These are phyloP conservation scores for Myotis lucifugus DNA, from an alignment of 2,113 vertebrate genomes.

Conservation along the genomic window DNA sequence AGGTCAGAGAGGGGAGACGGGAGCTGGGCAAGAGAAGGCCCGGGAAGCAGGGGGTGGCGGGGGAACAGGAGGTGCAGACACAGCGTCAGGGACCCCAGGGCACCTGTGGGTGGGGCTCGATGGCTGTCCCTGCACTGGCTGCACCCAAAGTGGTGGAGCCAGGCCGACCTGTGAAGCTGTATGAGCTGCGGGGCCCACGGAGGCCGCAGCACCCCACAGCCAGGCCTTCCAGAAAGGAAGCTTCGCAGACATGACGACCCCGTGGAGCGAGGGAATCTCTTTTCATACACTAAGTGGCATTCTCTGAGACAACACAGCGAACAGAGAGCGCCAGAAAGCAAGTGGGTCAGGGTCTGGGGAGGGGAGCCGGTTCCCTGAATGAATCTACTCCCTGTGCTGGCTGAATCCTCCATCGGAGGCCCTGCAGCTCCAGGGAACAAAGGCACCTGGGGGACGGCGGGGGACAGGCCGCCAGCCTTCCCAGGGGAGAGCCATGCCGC, in stretches of 20 bases:
- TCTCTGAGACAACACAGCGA: not conserved
- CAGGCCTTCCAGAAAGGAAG: slow-evolving; percentile 39
- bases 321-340: not conserved
- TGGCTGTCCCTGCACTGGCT: not conserved
- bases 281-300: slow-evolving; percentile 24
- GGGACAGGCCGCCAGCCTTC: not conserved
- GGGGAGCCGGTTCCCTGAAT: not conserved
- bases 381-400: not conserved
- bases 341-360: not conserved
- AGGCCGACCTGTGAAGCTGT: not conserved
- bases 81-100: not conserved
- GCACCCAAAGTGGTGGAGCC: not conserved
- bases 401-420: not conserved
- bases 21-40: not conserved
- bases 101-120: not conserved
- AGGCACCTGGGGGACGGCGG: not conserved
- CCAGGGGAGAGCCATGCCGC: not conserved
- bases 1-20: not conserved
- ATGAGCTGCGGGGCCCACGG: rapidly evolving
- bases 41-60: rapidly evolving
- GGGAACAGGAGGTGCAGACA: not conserved
- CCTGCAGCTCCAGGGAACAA: not conserved
- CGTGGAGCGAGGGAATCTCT: not conserved
- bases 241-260: slow-evolving; percentile 24
- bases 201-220: not conserved